Conservation (phyloP, 2,113 vertebrate genomes). For the Varanus komodoensis region DNA sequence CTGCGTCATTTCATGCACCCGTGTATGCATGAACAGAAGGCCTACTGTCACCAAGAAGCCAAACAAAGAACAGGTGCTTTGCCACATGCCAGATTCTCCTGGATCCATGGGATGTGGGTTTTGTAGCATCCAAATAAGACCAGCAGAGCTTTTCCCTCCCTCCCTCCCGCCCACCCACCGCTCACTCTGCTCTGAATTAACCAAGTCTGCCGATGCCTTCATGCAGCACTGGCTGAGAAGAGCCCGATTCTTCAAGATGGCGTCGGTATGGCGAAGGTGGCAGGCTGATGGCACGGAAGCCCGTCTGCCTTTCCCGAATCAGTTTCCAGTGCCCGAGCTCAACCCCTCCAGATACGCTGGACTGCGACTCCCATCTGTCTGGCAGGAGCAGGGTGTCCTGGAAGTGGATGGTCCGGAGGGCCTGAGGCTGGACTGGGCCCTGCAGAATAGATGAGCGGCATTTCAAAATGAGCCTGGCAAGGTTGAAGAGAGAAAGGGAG, state of each 20-base stretch:
- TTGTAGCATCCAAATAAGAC: background rate
- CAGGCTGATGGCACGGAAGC: too few species aligned
- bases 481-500: too few species aligned
- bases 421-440: too few species aligned
- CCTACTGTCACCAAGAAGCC: constrained; percentile 12
- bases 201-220: background rate
- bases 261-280: background rate
- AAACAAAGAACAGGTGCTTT: constrained; percentile 16
- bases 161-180: too few species aligned
- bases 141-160: too few species aligned
- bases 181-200: background rate
- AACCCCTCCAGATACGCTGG: too few species aligned
- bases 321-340: background rate
- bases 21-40: too few species aligned
- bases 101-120: background rate
- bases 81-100: background rate
- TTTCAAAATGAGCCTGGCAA: too few species aligned
- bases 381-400: too few species aligned
- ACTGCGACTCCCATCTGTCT: too few species aligned
- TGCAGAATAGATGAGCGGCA: too few species aligned
- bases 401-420: too few species aligned
- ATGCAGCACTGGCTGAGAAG: background rate
- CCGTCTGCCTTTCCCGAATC: background rate
- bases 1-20: background rate
- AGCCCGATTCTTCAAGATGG: background rate